phyloP scores from a whole-genome alignment of 2,113 vertebrate species.

The Microtus richardsoni region DNA sequence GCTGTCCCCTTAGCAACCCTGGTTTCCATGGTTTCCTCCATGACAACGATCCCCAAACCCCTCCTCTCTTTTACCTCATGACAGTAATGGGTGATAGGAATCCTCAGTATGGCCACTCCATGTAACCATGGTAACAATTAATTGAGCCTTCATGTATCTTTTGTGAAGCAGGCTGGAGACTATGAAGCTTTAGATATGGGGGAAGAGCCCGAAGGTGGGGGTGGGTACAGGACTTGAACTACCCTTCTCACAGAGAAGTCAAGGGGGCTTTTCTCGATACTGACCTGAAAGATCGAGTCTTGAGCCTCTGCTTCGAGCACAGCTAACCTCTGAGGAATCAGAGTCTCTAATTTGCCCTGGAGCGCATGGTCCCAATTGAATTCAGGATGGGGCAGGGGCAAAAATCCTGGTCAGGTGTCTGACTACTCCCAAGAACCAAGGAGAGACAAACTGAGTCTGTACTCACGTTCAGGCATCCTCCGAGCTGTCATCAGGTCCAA shows the following conservation, averaged over 20 bases:
- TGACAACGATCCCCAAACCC: slow-evolving; percentile 80
- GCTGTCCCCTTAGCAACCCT: slow-evolving; percentile 85
- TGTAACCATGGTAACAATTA: slow-evolving; percentile 88
- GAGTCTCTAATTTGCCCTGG: neutral
- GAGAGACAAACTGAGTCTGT: neutral
- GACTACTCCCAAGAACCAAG: neutral
- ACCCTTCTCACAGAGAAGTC: neutral
- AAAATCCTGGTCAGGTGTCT: neutral
- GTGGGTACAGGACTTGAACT: neutral
- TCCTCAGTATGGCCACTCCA: slow-evolving; percentile 87
- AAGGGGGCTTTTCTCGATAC: neutral
- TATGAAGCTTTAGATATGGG: slow-evolving; percentile 39
- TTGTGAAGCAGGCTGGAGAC: slow-evolving; percentile 61
- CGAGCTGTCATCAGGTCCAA: neutral
- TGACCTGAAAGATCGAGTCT: neutral
- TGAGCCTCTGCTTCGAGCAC: neutral
- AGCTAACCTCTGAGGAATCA: neutral
- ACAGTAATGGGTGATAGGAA: slow-evolving; percentile 85
- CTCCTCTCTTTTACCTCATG: slow-evolving; percentile 83
- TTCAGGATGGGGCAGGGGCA: neutral
- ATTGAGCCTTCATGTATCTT: slow-evolving; percentile 85
- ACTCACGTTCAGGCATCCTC: neutral
- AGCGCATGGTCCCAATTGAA: neutral
- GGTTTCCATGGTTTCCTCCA: slow-evolving; percentile 88
- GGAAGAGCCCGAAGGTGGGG: neutral